Base-by-base conservation (phyloP, 2,797 vertebrate species). In the Mus minutoides region DNA sequence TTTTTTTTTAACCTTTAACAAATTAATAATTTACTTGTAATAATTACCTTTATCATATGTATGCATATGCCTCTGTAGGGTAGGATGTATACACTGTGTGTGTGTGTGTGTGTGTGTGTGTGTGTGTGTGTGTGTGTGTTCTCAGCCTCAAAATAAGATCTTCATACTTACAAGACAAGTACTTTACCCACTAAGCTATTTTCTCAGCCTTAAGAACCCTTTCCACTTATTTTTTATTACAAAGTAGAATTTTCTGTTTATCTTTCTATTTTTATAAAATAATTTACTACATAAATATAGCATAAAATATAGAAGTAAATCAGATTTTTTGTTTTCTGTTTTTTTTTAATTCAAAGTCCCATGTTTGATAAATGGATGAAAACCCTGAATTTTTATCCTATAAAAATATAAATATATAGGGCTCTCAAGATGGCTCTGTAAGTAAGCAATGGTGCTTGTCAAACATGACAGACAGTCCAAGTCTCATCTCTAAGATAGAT, bases 221-320 rank as follows among this genome's bases (percentile, higher is more conserved):
- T 78, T 60, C 60, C 19, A 79, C 24, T 17, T 79, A 75, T 7
- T 69, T 54, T 71, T 82, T 76, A 76, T 46, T 29, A 78, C 31
- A 69, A 95, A 82, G 7, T 82, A 34, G 13, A 87, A 69, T 80
- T 95, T 88, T 22, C 71, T 73, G 80, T 82, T 77, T 82, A 86
- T 92, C 62, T 86, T 87, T 54, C 64, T 54, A 31, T 73, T 80
- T 80, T 34, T 71, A 17, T 26, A 87, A 62, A 56, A 56, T 91
- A 92, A 67, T 69, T 89, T 62, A 8, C 29, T 29, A 60, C 24
- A 86, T 40, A 43, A 87, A 49, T 34, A 71, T 49, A 56, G 6
- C 11, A 10, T 54, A 73, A 80, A 88, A 10, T 40, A 37, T 1
- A 9, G 54, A 90, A 90, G 26, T 77, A 95, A 90, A 58, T 49